Evolutionary conservation across 2,888 invertebrate genomes (phyloP).

Genomic region (Scrobipalpa atriplicella): DNA sequence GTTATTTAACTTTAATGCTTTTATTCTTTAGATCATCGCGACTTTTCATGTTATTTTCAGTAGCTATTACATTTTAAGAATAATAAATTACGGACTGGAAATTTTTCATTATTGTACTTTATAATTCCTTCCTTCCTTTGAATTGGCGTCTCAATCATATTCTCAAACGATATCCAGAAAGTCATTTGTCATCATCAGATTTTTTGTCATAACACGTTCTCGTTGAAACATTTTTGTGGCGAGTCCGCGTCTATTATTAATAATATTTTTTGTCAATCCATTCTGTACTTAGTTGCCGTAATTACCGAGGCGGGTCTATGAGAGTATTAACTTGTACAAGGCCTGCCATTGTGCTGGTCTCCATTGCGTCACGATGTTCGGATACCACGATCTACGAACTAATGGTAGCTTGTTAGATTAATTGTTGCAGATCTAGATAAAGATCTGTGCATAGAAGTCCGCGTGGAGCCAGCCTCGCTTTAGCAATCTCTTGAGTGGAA

Average conservation of each 20-base stretch:
- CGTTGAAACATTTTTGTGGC: slow-evolving; percentile 39
- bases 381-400: slow-evolving; percentile 52
- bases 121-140: neutral
- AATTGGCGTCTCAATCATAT: neutral
- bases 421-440: slow-evolving; percentile 34
- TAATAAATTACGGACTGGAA: neutral
- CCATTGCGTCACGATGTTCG: slow-evolving; percentile 60
- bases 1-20: slow-evolving; percentile 31
- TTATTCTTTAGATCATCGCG: neutral
- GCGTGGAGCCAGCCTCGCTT: slow-evolving; percentile 21
- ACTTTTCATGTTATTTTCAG: neutral
- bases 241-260: slow-evolving; percentile 48
- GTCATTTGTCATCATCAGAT: slow-evolving; percentile 42
- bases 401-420: slow-evolving; percentile 58
- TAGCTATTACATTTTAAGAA: neutral
- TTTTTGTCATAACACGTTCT: slow-evolving; percentile 15
- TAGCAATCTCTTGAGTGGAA: slow-evolving; percentile 2
- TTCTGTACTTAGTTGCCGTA: slow-evolving; percentile 52
- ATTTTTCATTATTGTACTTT: neutral
- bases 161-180: slow-evolving; percentile 10
- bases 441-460: slow-evolving; percentile 31
- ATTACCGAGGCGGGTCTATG: slow-evolving; percentile 54
- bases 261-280: slow-evolving; percentile 54
- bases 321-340: slow-evolving; percentile 58
- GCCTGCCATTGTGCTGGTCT: slow-evolving; percentile 58